A percentile compares a stretch with the other conserved stretches of the same genome.
Evolutionary conservation across 1,140 invertebrate genomes (phyloP).

Genomic region (Drosophila teissieri): DNA sequence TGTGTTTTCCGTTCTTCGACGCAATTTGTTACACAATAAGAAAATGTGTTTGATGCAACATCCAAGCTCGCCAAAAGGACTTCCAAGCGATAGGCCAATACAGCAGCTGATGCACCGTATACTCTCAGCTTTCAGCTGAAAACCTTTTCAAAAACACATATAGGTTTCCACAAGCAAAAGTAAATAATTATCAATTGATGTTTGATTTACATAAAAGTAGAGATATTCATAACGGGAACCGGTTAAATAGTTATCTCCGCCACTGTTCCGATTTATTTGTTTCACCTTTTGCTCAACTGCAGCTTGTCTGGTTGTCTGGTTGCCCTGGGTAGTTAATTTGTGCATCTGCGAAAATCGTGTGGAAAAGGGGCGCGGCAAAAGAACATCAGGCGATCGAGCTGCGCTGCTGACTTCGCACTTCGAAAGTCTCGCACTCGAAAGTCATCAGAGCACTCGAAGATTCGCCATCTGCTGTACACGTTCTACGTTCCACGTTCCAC

Average conservation of each 20-base stretch:
- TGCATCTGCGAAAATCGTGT: slow-evolving; percentile 41
- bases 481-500: slow-evolving; percentile 3
- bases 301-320: slow-evolving; percentile 52
- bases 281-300: slow-evolving; percentile 19
- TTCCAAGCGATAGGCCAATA: background rate
- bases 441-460: slow-evolving; percentile 8
- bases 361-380: slow-evolving; percentile 39
- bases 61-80: background rate
- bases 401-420: slow-evolving; percentile 51
- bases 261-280: slow-evolving; percentile 22
- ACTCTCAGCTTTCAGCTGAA: background rate
- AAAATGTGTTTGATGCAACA: slow-evolving; percentile 49
- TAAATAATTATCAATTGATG: background rate
- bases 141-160: background rate
- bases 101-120: background rate
- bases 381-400: slow-evolving; percentile 69
- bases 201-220: no score
- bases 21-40: slow-evolving; percentile 78
- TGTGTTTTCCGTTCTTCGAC: slow-evolving; percentile 48
- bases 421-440: slow-evolving; percentile 15
- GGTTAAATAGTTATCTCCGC: background rate
- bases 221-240: slow-evolving; percentile 1
- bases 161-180: background rate
- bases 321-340: slow-evolving; percentile 33
- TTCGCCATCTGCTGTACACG: background rate